Evolutionary conservation across 2,113 vertebrate genomes (phyloP), one percentile per base, ranked within the genome.

Genomic region (Tichodroma muraria): DNA sequence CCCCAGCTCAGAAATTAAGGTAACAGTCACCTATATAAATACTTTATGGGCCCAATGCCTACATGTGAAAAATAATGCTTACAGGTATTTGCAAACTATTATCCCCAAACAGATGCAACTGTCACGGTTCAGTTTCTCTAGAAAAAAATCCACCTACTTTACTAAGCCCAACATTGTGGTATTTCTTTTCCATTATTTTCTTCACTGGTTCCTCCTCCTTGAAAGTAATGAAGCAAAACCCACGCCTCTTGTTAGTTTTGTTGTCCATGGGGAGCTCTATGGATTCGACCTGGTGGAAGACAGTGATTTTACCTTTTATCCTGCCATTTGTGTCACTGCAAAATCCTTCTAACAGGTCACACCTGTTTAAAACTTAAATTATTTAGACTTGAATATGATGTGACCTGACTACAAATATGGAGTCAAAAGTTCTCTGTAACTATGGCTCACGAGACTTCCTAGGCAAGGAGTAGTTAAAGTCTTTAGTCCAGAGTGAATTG

Each of bases 151-250:
- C 85, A 95, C 96, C 63, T 98, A 99, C 99, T 98, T 99, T 99
- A 98, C 99, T 99, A 78, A 99, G 98, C 85, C 99, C 99, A 90
- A 99, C 99, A 72, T 99, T 99, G 97, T 99, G 99, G 93, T 99
- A 99, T 96, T 99, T 99, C 94, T 99, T 99, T 97, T 99, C 99
- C 99, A 99, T 99, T 93, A 99, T 99, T 89, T 98, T 98, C 97
- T 99, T 99, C 31, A 99, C 99, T 64, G 99, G 98, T 27, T 99
- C 99, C 89, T 99, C 99, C 69, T 99, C 99, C 96, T 98, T 99
- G 96, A 99, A 99, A 15, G 99, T 99, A 94, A 99, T 99, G 97
- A 99, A 99, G 97, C 99, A 99, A 98, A 99, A 99, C 33, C 99
- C 99, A 97, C 99, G 98, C 45, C 99, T 98, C 97, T 99, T 99